Evolutionary conservation across 2,797 vertebrate genomes (phyloP).

Genomic region (Anguilla pacifica): DNA sequence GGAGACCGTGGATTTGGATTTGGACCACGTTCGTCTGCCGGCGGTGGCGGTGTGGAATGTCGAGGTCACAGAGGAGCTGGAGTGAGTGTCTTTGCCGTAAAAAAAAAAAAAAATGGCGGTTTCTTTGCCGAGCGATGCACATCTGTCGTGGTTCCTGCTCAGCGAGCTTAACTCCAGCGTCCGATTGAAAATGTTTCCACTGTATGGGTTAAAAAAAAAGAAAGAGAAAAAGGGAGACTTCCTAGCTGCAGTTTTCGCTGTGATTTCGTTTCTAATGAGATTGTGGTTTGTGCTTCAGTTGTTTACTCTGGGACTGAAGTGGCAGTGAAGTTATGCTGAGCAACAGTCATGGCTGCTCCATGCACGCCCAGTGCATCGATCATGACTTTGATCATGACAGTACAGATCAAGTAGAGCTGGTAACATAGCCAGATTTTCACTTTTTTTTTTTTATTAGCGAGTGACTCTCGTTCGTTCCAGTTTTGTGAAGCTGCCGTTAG

Average conservation of each 20-base stretch:
- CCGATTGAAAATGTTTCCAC: neutral
- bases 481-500: neutral
- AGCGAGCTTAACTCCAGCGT: neutral
- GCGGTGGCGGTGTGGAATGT: neutral
- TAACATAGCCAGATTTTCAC: neutral
- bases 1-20: constrained; percentile 8
- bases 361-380: neutral
- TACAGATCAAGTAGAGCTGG: neutral
- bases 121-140: neutral
- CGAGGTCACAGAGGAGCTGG: constrained; percentile 7
- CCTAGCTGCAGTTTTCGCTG: neutral
- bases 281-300: neutral
- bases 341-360: neutral
- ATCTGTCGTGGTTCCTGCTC: too few species aligned
- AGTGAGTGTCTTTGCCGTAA: constrained; percentile 11
- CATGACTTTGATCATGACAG: neutral
- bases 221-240: neutral
- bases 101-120: neutral
- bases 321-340: neutral
- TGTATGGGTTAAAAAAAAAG: neutral
- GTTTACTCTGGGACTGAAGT: neutral
- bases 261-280: neutral
- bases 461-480: neutral
- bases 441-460: neutral
- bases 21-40: neutral